These are phyloP conservation scores for Pavo muticus DNA, from an alignment of 2,113 vertebrate species.

Conservation along the genomic window DNA sequence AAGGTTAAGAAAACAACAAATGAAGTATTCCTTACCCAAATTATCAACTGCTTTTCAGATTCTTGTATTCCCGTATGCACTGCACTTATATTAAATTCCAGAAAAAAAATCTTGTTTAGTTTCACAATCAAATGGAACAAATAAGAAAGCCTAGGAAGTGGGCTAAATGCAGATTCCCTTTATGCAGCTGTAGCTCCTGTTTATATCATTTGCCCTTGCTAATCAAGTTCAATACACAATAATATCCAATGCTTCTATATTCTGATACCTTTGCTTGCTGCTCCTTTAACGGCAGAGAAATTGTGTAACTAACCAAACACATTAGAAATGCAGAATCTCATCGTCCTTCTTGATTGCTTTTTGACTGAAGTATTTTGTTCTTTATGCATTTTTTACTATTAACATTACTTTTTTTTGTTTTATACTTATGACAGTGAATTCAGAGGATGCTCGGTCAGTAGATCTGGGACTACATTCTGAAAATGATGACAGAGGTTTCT, in stretches of 20 bases:
- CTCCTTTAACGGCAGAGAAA: background rate
- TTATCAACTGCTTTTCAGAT: background rate
- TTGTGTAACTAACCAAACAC: background rate
- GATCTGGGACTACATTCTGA: slow-evolving; percentile 78
- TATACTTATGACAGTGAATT: slow-evolving; percentile 73
- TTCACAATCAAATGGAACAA: background rate
- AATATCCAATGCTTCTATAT: background rate
- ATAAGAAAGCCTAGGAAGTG: background rate
- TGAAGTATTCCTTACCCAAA: background rate
- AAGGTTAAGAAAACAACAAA: background rate
- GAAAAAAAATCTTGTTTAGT: background rate
- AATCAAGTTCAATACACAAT: background rate
- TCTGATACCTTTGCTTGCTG: background rate
- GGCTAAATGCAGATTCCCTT: background rate
- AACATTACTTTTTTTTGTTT: background rate
- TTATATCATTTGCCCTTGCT: background rate
- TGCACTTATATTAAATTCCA: background rate
- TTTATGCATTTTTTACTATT: background rate
- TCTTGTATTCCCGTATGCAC: background rate
- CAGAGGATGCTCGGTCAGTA: slow-evolving; percentile 84
- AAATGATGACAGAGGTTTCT: slow-evolving; percentile 88
- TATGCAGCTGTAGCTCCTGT: background rate
- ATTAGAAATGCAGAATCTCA: background rate
- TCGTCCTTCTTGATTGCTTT: background rate
- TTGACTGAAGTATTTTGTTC: background rate